Conservation (phyloP, 2,888 invertebrate genomes). For the Cynaeus angustus region DNA sequence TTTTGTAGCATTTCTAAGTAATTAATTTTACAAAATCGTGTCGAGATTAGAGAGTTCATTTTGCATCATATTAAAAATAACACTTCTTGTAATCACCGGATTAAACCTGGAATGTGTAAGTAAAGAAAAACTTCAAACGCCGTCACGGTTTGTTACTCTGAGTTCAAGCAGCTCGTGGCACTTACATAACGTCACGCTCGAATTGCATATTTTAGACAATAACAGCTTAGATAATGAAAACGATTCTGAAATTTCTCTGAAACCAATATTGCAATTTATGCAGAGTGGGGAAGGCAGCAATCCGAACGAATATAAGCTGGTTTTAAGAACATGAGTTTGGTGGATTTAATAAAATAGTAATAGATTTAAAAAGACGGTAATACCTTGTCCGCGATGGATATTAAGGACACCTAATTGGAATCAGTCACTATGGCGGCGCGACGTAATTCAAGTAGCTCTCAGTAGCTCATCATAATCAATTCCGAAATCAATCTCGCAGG, state of each 20-base stretch:
- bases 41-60: conserved; percentile 5
- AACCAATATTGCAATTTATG: conserved; percentile 12
- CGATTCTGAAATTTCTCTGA: conserved; percentile 19
- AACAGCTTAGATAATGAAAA: conserved; percentile 29
- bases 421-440: conserved; percentile 54
- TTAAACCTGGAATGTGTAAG: conserved; percentile 28
- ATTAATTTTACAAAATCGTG: neutral
- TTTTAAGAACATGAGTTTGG: neutral
- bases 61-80: neutral
- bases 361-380: conserved; percentile 39
- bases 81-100: conserved; percentile 15
- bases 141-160: conserved; percentile 33
- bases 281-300: neutral
- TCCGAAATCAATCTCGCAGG: conserved; percentile 65
- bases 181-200: conserved; percentile 38
- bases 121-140: conserved; percentile 22
- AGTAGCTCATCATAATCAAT: conserved; percentile 61
- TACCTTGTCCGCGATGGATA: conserved; percentile 42
- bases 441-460: conserved; percentile 55
- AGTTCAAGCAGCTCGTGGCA: conserved; percentile 39
- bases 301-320: neutral
- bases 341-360: conserved; percentile 32
- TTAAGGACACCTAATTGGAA: conserved; percentile 61
- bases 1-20: conserved; percentile 6
- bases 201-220: conserved; percentile 38